Base-by-base conservation (phyloP, 2,888 invertebrate genomes). In the Heliconius aoede region DNA sequence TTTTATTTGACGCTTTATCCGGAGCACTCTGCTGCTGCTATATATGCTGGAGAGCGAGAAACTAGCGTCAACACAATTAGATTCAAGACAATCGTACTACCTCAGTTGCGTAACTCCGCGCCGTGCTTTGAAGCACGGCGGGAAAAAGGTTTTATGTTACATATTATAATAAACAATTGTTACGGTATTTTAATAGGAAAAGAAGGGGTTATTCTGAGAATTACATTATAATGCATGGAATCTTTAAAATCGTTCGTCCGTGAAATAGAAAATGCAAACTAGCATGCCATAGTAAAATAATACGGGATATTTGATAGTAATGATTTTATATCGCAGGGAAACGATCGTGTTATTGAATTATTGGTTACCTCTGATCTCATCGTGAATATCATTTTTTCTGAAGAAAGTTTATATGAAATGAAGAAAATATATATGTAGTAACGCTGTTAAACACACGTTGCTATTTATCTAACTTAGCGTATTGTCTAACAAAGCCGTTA, bases 261-360 rank as follows among this genome's bases (percentile, higher is more conserved):
- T 72, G 76, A 72, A 72, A 72, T 72, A 72, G 72, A 26, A 76
- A 76, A 76, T 76, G 76, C 72, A 76, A 65, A 64, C 72, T 30
- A 46, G 40, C 46, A 36, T 67, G 40, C 26, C 65, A 62, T 72
- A 67, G 69, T 65, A 76, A 76, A 72, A 60, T 72, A 58, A 72
- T 72, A 72, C 60, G 26, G 36, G n/a, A 18, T 26, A 36, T 60
- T 60, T 40, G 24, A 36, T 11, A 26, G 26, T 72, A 40, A 40
- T 21, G 55, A n/a, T 32, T 32, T 69, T 55, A 11, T 18, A 55
- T 30, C 24, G 55, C 24, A 32, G 32, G 15, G 30, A 32, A 55
- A 51, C 36, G 4, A 36, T 65, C 9, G 15, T 30, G 13, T 36
- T 40, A 24, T 40, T 15, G 3, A 65, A 36, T 64, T 36, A 36